A percentile compares a stretch with the other conserved stretches of the same genome.
Conservation (phyloP, 53 echinoderm and acorn worm genomes). For the Actinopyga echinites region DNA sequence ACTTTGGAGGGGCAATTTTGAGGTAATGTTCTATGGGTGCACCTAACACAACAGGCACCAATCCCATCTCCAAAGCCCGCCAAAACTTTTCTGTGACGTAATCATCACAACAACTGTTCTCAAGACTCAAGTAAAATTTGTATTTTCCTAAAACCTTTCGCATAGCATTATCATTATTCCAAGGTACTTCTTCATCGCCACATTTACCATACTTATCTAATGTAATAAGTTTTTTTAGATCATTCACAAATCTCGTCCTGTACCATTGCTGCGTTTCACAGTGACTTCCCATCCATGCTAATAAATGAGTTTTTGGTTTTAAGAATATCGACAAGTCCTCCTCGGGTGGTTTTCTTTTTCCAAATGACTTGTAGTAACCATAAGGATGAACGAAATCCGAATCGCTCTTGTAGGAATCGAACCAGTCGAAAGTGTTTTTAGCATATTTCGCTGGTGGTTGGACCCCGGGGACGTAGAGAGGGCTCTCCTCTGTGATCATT, state of each 20-base stretch:
- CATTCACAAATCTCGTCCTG: constrained; percentile 5
- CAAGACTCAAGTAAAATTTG: constrained; percentile 38
- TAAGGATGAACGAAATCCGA: constrained; percentile 33
- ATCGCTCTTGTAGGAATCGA: constrained; percentile 30
- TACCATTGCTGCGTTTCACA: constrained; percentile 36
- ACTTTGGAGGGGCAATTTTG: constrained; percentile 36
- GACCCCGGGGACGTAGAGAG: constrained; percentile 10
- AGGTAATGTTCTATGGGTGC: constrained; percentile 13
- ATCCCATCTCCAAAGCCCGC: constrained; percentile 23
- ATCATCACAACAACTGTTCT: constrained; percentile 43
- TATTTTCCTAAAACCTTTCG: not conserved
- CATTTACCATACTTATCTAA: constrained; percentile 32
- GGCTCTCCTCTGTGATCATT: constrained; percentile 31
- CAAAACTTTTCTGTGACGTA: constrained; percentile 44
- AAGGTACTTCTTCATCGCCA: not conserved
- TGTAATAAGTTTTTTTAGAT: not conserved
- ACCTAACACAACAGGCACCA: constrained; percentile 27
- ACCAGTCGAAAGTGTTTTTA: constrained; percentile 20
- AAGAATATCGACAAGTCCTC: not conserved
- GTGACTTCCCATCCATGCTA: constrained; percentile 41
- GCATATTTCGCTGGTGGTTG: constrained; percentile 11
- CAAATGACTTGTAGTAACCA: not conserved
- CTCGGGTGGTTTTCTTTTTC: not conserved
- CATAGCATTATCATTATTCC: not conserved
- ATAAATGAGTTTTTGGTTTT: not conserved